A percentile compares a stretch with the other conserved stretches of the same genome.
Evolutionary conservation across 2,113 vertebrate species (phyloP).

Genomic region (Otis tarda): DNA sequence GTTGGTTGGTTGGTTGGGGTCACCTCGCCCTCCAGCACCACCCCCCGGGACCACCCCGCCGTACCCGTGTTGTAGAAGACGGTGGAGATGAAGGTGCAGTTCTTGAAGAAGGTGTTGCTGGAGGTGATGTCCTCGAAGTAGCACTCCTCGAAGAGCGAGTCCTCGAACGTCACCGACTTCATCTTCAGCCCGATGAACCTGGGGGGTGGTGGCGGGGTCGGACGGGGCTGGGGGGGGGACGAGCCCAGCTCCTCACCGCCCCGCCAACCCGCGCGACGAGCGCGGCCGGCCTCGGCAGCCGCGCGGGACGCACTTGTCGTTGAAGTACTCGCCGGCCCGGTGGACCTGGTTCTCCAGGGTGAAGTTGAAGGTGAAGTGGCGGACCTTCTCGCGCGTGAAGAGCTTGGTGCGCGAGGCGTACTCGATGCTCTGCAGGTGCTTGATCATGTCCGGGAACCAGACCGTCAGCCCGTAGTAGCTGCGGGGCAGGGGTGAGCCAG

Average conservation of each 20-base stretch:
- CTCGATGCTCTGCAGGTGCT: slow-evolving; percentile 92
- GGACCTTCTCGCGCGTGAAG: slow-evolving; percentile 88
- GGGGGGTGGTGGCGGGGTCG: background rate
- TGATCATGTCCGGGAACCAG: slow-evolving; percentile 99
- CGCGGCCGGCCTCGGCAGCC: background rate
- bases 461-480: slow-evolving; percentile 97
- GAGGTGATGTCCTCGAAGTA: slow-evolving; percentile 97
- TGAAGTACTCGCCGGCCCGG: slow-evolving; percentile 92
- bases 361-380: slow-evolving; percentile 97
- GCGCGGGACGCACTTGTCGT: slow-evolving; percentile 83
- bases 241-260: background rate
- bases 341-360: slow-evolving; percentile 98
- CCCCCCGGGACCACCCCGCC: background rate
- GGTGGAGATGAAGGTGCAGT: slow-evolving; percentile 94
- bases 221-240: background rate
- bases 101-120: slow-evolving; percentile 97
- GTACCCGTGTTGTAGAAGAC: slow-evolving; percentile 96
- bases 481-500: background rate
- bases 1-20: background rate
- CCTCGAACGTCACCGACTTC: slow-evolving; percentile 94
- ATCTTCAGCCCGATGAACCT: slow-evolving; percentile 94
- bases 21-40: too few relatives aligned
- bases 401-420: slow-evolving; percentile 89
- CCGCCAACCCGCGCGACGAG: background rate
- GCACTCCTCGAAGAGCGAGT: slow-evolving; percentile 94